Conservation (phyloP, 2,113 vertebrate species). For the Buteo buteo region DNA sequence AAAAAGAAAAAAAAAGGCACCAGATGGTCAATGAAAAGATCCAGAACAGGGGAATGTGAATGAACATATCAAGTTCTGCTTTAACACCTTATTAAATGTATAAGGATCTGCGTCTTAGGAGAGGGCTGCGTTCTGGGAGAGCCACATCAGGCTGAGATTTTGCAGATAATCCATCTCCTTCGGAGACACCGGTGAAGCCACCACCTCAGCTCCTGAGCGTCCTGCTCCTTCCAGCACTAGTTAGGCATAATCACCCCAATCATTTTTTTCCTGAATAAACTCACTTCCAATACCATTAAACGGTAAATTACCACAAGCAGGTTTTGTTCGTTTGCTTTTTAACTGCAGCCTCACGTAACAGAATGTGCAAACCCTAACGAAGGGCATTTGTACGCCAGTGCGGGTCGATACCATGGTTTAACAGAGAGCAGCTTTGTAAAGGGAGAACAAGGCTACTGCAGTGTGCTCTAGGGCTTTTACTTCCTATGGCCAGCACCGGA, state of each 20-base stretch:
- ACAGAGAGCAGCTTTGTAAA: constrained; percentile 52
- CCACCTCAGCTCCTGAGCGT: background rate
- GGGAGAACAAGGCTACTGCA: constrained; percentile 43
- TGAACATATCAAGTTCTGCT: background rate
- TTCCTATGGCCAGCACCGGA: constrained; percentile 11
- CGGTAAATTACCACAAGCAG: background rate
- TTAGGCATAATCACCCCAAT: background rate
- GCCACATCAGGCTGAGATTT: background rate
- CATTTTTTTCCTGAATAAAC: background rate
- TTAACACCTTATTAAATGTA: constrained; percentile 19
- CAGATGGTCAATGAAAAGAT: constrained; percentile 18
- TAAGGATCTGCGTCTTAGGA: background rate
- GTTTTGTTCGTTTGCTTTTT: background rate
- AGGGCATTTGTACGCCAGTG: background rate
- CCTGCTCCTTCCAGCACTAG: background rate
- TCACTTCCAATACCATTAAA: background rate
- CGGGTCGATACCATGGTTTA: background rate
- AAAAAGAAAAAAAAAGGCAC: background rate
- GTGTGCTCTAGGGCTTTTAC: constrained; percentile 6
- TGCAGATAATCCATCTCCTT: constrained; percentile 13
- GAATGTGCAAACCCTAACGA: background rate
- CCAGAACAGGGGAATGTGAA: background rate
- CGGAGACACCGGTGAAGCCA: background rate
- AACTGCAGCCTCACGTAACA: background rate
- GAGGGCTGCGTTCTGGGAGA: background rate